Evolutionary conservation across 1,140 invertebrate species (phyloP), one percentile per base, ranked within the genome.

Genomic region (Paracyclopina nana): DNA sequence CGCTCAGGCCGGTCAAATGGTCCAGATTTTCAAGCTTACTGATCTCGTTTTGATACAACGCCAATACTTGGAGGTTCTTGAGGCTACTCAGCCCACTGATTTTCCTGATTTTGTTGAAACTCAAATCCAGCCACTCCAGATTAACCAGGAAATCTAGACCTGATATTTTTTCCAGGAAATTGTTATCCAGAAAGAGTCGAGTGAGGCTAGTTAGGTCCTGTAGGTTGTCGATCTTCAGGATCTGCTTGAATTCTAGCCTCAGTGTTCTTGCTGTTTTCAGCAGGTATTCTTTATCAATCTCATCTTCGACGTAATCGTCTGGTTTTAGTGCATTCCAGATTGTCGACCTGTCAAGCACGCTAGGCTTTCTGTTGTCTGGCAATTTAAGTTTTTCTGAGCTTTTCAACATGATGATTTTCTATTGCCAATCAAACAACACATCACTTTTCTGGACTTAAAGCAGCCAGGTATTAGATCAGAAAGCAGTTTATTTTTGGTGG

Each of bases 61-160:
- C 34, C 34, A 38, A 9, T 8, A 38, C 34, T 38, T 38, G n/a
- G n/a, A 38, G 34, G 5, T 38, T 38, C 5, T 38, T 20, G n/a
- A 38, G 20, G 20, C 20, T 16, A 20, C 20, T 38, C 3, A 38
- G 9, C 14, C 45, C 45, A 6, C 30, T 14, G n/a, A 48, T 48
- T 27, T 29, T 12, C 3, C 16, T 26, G 14, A 48, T 16, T 11
- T 28, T 12, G 22, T 48, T 48, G 27, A 48, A 48, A 22, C 45
- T 48, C 25, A 48, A 31, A 18, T 48, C 45, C 45, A 48, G 28
- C 45, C 45, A 48, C 18, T 26, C 14, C 27, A 48, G n/a, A 29
- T 48, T 24, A 14, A 48, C 22, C 25, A 48, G 28, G 4, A 16
- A 48, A 6, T 30, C 45, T 18, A 48, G 22, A 6, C 45, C 45